Evolutionary conservation across 1,140 invertebrate species (phyloP).

Genomic region (Akabosia matsudoensis): DNA sequence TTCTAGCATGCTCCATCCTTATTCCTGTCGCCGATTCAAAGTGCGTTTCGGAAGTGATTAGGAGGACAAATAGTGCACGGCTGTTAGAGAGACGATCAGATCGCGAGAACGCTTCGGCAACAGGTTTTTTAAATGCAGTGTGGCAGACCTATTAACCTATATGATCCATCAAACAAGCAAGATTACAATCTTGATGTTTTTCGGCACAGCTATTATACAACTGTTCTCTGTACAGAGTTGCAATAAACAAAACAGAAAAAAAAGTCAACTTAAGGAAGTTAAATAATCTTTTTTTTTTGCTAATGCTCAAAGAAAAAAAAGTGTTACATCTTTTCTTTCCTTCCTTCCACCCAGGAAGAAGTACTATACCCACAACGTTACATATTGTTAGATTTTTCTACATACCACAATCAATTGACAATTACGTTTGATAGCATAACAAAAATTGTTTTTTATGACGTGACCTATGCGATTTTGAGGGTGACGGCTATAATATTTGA

Average conservation of each 20-base stretch:
- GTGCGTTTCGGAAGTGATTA: no score
- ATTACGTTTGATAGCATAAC: no score
- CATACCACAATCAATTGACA: background rate
- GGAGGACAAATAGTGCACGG: no score
- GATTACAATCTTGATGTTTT: background rate
- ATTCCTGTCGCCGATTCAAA: no score
- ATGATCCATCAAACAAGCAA: conserved; percentile 6
- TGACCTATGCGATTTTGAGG: background rate
- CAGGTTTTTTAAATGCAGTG: background rate
- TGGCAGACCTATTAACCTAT: conserved; percentile 13
- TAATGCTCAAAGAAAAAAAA: background rate
- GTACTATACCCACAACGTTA: background rate
- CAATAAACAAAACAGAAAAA: background rate
- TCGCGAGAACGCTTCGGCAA: no score
- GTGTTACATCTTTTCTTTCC: background rate
- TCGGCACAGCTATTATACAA: background rate
- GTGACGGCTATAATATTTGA: background rate
- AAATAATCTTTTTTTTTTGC: conserved; percentile 9
- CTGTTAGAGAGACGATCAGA: no score
- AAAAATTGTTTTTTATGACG: no score
- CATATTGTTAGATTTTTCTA: background rate
- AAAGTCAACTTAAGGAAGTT: conserved; percentile 7
- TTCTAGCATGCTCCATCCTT: no score
- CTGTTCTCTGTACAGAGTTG: background rate
- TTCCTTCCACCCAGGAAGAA: conserved; percentile 5